These are phyloP conservation scores for Halcyon chelicuti DNA, from an alignment of 2,797 vertebrate species.

Conservation along the genomic window DNA sequence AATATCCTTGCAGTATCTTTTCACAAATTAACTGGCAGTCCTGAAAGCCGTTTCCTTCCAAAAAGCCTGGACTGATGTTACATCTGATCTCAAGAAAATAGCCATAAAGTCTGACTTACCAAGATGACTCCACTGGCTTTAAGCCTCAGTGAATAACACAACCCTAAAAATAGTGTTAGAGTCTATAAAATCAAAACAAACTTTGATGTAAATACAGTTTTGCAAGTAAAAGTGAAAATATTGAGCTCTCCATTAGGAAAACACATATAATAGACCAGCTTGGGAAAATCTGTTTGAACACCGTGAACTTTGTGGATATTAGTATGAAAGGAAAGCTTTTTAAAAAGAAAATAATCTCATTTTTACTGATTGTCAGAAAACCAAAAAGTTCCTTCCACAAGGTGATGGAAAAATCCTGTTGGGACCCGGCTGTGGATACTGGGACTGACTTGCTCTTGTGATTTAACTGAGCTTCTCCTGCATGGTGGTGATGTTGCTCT, in stretches of 20 bases:
- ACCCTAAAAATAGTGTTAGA: conserved; percentile 23
- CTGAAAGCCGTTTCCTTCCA: conserved; percentile 35
- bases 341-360: background rate
- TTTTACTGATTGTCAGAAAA: conserved; percentile 22
- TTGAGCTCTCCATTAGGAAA: conserved; percentile 13
- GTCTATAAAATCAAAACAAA: conserved; percentile 45
- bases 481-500: background rate
- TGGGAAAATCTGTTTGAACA: conserved; percentile 22
- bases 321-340: conserved; percentile 10
- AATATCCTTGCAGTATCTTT: conserved; percentile 14
- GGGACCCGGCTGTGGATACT: background rate
- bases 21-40: conserved; percentile 42
- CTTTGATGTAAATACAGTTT: conserved; percentile 18
- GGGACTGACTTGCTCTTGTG: background rate
- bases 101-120: conserved; percentile 45
- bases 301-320: background rate
- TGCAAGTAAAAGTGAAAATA: conserved; percentile 34
- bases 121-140: conserved; percentile 22
- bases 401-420: background rate
- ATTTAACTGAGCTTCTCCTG: background rate
- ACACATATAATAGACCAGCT: background rate
- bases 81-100: conserved; percentile 44
- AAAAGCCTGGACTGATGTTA: conserved; percentile 19
- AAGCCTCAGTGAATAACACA: conserved; percentile 32
- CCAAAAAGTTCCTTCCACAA: background rate